Evolutionary conservation across 2,888 invertebrate genomes (phyloP), one percentile per base, ranked within the genome.

Genomic region (Athetis lepigone): DNA sequence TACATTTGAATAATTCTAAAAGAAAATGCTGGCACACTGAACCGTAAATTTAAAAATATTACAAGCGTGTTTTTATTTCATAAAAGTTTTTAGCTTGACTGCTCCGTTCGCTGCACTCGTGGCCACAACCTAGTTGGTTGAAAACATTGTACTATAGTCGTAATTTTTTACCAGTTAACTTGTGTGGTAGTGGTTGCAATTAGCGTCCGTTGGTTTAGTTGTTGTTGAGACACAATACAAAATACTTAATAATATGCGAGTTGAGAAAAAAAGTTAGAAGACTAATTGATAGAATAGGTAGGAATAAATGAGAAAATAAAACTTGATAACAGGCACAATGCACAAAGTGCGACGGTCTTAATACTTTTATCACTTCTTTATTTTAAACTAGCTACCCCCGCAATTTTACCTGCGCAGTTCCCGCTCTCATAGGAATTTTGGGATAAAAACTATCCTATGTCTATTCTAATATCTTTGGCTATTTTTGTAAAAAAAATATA

Each of bases 131-230:
- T 42, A 49, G 16, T 45, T 33, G 40, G 47, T 33, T 71, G 37
- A 25, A 60, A 63, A 60, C 42, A 36, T 54, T 60, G 40, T 52
- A 45, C 36, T 39, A 29, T 7, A 58, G 65, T 73, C 77, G 42
- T 75, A 77, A 75, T 69, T 73, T n/a, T 75, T 71, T 29, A 55
- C 59, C 54, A 16, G 59, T 47, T 76, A 68, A 59, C 55, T 52
- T 58, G 54, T 58, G 50, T 71, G 59, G 56, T 60, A 52, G 56
- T 59, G 62, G 71, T 52, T 36, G 43, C 56, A 50, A 71, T 70
- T 65, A 50, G 42, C 46, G 58, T 56, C n/a, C 42, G 46, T 52
- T 49, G n/a, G 37, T 18, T 55, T 47, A 29, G 11, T 56, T 66
- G 16, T 58, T 55, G 71, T 71, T 33, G 40, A 7, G 11, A 27